Base-by-base conservation (phyloP, 2,113 vertebrate genomes). In the Ursus arctos region DNA sequence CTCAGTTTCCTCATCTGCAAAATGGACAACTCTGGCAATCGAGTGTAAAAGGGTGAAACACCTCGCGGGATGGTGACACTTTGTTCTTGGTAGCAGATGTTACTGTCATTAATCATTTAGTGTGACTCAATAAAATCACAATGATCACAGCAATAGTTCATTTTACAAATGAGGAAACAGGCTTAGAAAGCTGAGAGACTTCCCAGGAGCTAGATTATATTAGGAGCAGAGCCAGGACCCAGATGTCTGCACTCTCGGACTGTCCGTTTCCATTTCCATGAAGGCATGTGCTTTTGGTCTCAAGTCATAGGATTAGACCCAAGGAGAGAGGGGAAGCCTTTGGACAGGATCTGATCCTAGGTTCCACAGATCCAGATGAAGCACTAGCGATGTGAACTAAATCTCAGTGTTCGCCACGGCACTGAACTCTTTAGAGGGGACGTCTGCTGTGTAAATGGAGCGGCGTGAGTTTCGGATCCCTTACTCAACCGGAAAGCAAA, bases 401-500 rank as follows among this genome's bases (percentile, higher is more conserved):
- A 2, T 6, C 51, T 83, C 1, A 0, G 47, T n/a, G 0, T 8
- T 47, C 0, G 26, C 9, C 31, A 1, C 0, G 2, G 31, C 59
- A 10, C 18, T 3, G 18, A 10, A 7, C 0, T 31, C 61, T 65
- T 24, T 11, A 10, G 22, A 43, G 51, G 2, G 18, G 8, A 9
- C 0, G 6, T 16, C 31, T 13, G 57, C 2, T 1, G 28, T 28
- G 19, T 2, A 14, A 13, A 6, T 10, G 31, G 28, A 28, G 24
- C 14, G 1, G 10, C 3, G 0, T 22, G 91, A 21, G 10, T 18
- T 59, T 33, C 5, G 22, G 67, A 12, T 24, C 71, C 53, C 11
- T 18, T 21, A 0, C 18, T 63, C 40, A 18, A 0, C n/a, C 0
- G 1, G 65, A 13, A 53, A 28, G 36, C 6, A 9, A 1, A 19